Conservation (phyloP, 2,113 vertebrate species). For the Caranx melampygus region DNA sequence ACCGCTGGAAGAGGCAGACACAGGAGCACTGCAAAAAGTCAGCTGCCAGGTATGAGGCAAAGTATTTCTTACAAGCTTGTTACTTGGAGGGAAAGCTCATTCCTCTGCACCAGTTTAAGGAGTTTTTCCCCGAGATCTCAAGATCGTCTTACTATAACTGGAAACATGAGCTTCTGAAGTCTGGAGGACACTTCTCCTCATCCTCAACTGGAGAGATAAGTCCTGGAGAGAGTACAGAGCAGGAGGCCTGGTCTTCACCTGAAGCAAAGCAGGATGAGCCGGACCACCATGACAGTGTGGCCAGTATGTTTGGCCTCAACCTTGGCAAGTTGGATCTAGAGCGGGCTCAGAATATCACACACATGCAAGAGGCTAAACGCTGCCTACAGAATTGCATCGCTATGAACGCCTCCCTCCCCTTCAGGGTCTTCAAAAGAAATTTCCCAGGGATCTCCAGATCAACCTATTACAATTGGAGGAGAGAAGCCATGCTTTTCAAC, state of each 20-base stretch:
- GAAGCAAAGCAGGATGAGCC: slow-evolving; percentile 69
- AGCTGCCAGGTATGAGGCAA: slow-evolving; percentile 91
- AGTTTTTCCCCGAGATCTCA: slow-evolving; percentile 95
- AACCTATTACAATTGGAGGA: slow-evolving; percentile 97
- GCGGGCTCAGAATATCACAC: slow-evolving; percentile 76
- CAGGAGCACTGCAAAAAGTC: slow-evolving; percentile 91
- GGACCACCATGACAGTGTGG: slow-evolving; percentile 68
- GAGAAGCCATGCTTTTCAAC: slow-evolving; percentile 90
- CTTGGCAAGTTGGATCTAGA: slow-evolving; percentile 77
- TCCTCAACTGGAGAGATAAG: slow-evolving; percentile 78
- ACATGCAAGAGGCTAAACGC: slow-evolving; percentile 94
- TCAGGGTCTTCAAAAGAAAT: slow-evolving; percentile 91
- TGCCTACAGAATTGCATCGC: slow-evolving; percentile 93
- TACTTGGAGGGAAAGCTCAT: slow-evolving; percentile 89
- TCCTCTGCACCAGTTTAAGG: slow-evolving; percentile 91
- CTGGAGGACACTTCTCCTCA: slow-evolving; percentile 77
- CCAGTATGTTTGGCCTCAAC: slow-evolving; percentile 73
- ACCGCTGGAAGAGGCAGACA: slow-evolving; percentile 94
- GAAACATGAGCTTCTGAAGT: slow-evolving; percentile 92
- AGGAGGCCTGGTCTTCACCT: slow-evolving; percentile 82
- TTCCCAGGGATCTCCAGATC: slow-evolving; percentile 96
- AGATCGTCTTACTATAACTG: slow-evolving; percentile 95
- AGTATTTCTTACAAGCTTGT: slow-evolving; percentile 93
- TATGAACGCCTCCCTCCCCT: slow-evolving; percentile 90
- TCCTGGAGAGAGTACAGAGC: slow-evolving; percentile 81